These are phyloP conservation scores for Phylloscopus trochilus DNA, from an alignment of 2,113 vertebrate genomes.

Conservation along the genomic window DNA sequence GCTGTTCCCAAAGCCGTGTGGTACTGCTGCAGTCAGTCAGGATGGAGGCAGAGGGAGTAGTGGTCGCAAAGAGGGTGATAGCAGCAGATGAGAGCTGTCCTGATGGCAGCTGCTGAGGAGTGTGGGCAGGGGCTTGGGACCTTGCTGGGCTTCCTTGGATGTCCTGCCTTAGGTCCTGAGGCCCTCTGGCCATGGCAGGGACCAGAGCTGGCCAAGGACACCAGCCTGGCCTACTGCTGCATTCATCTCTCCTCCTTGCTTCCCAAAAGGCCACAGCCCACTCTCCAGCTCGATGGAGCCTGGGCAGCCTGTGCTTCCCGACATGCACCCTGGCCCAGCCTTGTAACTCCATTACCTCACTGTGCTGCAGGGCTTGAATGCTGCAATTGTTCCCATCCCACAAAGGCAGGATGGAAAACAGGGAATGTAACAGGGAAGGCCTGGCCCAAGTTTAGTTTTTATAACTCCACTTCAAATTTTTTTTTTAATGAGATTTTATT, in stretches of 20 bases:
- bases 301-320: accelerated
- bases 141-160: accelerated
- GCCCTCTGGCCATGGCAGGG: accelerated
- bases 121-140: accelerated
- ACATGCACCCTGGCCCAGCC: accelerated
- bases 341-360: accelerated
- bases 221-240: neutral
- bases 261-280: neutral
- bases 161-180: neutral
- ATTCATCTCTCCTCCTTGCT: accelerated
- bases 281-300: accelerated
- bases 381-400: accelerated
- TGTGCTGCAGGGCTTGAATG: neutral
- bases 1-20: neutral
- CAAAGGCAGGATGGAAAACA: neutral
- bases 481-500: neutral
- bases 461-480: neutral
- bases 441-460: neutral
- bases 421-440: neutral
- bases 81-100: accelerated
- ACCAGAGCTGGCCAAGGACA: neutral
- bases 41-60: neutral
- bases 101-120: neutral
- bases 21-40: neutral
- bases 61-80: accelerated